These are phyloP conservation scores for Dryobota labecula DNA, from an alignment of 2,888 invertebrate genomes.

Conservation along the genomic window DNA sequence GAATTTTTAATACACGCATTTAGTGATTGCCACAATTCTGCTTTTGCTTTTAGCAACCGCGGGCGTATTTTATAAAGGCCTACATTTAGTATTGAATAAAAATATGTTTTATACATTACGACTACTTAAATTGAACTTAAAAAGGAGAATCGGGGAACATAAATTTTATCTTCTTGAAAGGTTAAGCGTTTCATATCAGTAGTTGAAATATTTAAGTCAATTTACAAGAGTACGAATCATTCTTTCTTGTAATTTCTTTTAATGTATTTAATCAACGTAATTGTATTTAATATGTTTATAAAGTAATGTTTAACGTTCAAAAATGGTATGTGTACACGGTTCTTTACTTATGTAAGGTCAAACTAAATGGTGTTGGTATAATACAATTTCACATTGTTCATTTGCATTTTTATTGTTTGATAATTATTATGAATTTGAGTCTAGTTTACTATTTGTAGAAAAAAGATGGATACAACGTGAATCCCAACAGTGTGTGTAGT, in stretches of 20 bases:
- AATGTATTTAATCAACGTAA: slow-evolving; percentile 50
- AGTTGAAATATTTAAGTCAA: slow-evolving; percentile 50
- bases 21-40: slow-evolving; percentile 49
- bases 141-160: slow-evolving; percentile 53
- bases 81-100: slow-evolving; percentile 48
- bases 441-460: not conserved
- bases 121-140: slow-evolving; percentile 43
- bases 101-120: slow-evolving; percentile 51
- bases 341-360: slow-evolving; percentile 49
- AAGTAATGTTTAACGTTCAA: slow-evolving; percentile 33
- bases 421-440: not conserved
- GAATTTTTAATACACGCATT: slow-evolving; percentile 51
- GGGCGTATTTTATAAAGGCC: slow-evolving; percentile 39
- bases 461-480: not conserved
- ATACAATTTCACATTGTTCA: slow-evolving; percentile 24
- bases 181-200: slow-evolving; percentile 48
- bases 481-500: too few species aligned
- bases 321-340: slow-evolving; percentile 21
- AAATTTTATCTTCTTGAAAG: slow-evolving; percentile 56
- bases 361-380: slow-evolving; percentile 38
- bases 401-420: slow-evolving; percentile 43
- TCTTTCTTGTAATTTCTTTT: slow-evolving; percentile 45
- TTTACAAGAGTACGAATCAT: slow-evolving; percentile 30
- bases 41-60: slow-evolving; percentile 35
- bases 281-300: slow-evolving; percentile 29